phyloP scores from a whole-genome alignment of 2,888 invertebrate genomes.

The Synergus umbraculus region DNA sequence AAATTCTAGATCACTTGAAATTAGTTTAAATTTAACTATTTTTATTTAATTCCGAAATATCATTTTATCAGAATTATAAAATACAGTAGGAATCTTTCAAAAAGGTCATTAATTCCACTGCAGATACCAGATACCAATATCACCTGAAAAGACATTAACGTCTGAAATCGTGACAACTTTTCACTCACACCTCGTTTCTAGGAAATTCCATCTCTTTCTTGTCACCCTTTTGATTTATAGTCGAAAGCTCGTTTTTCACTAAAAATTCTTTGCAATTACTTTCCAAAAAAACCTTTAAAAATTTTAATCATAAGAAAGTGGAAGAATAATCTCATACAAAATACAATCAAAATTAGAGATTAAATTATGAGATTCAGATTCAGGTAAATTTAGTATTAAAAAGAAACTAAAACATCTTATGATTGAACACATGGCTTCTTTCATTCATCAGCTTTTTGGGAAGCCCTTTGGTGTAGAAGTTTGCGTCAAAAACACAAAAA shows the following conservation, averaged over 20 bases:
- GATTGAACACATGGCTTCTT: not conserved
- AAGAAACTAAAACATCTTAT: not conserved
- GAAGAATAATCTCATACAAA: not conserved
- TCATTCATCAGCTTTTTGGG: slow-evolving; percentile 10
- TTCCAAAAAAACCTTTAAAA: not conserved
- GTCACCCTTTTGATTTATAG: slow-evolving; percentile 18
- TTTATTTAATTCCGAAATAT: not conserved
- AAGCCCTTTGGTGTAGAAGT: not conserved
- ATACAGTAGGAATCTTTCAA: not conserved
- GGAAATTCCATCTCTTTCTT: slow-evolving; percentile 1
- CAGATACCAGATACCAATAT: not conserved
- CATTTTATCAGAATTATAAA: not conserved
- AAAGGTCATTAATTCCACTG: not conserved
- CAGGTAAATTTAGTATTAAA: too few relatives aligned
- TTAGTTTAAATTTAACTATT: not conserved
- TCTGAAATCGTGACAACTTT: slow-evolving; percentile 29
- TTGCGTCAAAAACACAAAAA: slow-evolving; percentile 13
- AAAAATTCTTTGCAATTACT: not conserved
- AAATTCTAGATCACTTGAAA: too few relatives aligned
- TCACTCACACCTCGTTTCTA: not conserved
- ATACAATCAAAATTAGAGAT: not conserved
- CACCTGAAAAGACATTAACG: slow-evolving; percentile 17
- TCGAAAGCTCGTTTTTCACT: not conserved
- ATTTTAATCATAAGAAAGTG: not conserved
- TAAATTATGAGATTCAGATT: not conserved